Evolutionary conservation across 2,888 invertebrate genomes (phyloP), one percentile per base, ranked within the genome.

Genomic region (Archips crataeganus): DNA sequence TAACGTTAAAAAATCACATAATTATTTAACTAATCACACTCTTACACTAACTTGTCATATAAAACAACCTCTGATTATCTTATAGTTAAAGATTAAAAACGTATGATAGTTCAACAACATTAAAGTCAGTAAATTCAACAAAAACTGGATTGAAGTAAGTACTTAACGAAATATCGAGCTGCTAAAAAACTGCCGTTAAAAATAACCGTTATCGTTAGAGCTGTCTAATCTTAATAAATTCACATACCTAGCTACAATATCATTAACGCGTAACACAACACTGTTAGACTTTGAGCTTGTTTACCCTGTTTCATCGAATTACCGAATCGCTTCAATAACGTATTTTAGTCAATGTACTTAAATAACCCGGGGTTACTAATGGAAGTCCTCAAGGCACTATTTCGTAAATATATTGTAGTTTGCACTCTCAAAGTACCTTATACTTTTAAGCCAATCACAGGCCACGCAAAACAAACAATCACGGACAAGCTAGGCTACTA

Each of bases 1-100:
- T 90, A 83, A 80, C 84, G 84, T 83, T 84, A 79, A 84, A 83
- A 87, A 90, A 93, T 91, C 93, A 91, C 91, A 89, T 77, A 57
- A 57, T 32, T 57, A 81, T 75, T 65, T 54, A 78, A 79, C 78
- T 81, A 77, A 85, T 86, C 86, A 85, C 87, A 77, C 84, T 71
- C 74, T 47, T 70, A 74, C 3, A 13, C 69, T 73, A 65, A 54
- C 60, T 74, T 70, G 74, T 74, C 74, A 74, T 70, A 73, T 62
- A 66, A 61, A 74, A 74, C 69, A 74, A 74, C 74, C 74, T 82
- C 77, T 79, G 84, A 80, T 83, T 81, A 57, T 68, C 72, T 60
- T 75, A 66, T 64, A 77, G 79, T 79, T 83, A 81, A 71, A 79
- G 80, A 81, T 79, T 85, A 85, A 84, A 85, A 82, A 81, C 54